Conservation (phyloP, 2,797 vertebrate genomes). For the Xiphophorus birchmanni region DNA sequence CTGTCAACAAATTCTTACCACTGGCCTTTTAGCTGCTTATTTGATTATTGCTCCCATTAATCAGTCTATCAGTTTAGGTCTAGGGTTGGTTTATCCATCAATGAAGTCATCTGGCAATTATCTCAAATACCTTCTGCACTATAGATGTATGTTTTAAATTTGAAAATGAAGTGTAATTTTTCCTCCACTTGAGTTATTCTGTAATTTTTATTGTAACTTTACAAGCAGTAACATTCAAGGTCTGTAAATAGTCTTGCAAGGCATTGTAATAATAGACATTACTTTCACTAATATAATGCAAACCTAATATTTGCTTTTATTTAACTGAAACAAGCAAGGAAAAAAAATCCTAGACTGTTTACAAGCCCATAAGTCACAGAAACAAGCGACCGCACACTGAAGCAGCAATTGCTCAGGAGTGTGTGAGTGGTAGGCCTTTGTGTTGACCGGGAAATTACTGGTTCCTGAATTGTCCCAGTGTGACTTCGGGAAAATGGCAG, state of each 20-base stretch:
- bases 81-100: neutral
- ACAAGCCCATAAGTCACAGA: conserved; percentile 30
- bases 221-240: neutral
- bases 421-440: conserved; percentile 48
- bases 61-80: too few species aligned
- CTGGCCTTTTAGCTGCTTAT: too few species aligned
- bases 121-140: neutral
- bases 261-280: neutral
- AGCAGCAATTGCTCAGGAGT: conserved; percentile 36
- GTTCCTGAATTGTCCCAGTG: conserved; percentile 67
- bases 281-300: conserved; percentile 14
- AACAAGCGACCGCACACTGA: conserved; percentile 30
- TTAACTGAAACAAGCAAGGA: conserved; percentile 35
- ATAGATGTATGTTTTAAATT: neutral
- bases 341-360: conserved; percentile 50
- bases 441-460: conserved; percentile 37
- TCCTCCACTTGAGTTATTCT: neutral
- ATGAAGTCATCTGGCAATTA: neutral
- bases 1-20: too few species aligned
- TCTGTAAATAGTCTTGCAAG: neutral
- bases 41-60: too few species aligned
- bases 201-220: neutral
- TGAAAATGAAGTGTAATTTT: neutral
- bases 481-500: conserved; percentile 62
- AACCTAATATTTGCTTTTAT: conserved; percentile 35